Base-by-base conservation (phyloP, 2,888 invertebrate species). In the Parnassius smintheus region DNA sequence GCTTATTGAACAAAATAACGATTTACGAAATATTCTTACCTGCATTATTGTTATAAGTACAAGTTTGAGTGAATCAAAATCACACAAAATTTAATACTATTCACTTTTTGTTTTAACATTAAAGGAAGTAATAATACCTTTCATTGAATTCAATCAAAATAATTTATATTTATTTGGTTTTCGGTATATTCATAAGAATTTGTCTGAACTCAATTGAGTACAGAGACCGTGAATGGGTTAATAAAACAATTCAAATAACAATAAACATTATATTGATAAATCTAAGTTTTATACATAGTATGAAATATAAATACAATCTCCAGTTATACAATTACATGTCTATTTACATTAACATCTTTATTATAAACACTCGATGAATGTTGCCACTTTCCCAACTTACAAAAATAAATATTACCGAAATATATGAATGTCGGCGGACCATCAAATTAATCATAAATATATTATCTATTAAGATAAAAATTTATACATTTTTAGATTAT, bases 211-310 rank as follows among this genome's bases (percentile, higher is more conserved):
- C 18, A 18, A 18, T 18, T 18, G 18, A 18, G 18, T 18, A 18
- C 18, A 18, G 18, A 18, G 18, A 18, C 18, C 18, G 18, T 18
- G 18, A 18, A 18, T 18, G 18, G 18, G 18, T 18, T 18, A 54
- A 61, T 51, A 62, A 85, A 77, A 85, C 70, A 59, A 67, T 42
- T 13, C 60, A 61, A 51, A 62, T 81, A 90, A 90, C 90, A 89
- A 83, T 89, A 88, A 89, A 87, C 86, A 83, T 85, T 89, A 82
- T 88, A 88, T 83, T 87, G 71, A 77, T 82, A 84, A 73, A 77
- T 76, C 78, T 82, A 82, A 74, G 74, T 82, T 81, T 81, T 78
- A 81, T 81, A 85, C 79, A 83, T 77, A 78, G 76, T 87, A 85
- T 77, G 83, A 86, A 88, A 89, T 83, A 88, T 86, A 86, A 85